A percentile compares a stretch with the other conserved stretches of the same genome.
These are phyloP conservation scores for Synergus umbraculus DNA, from an alignment of 2,888 invertebrate genomes.

Conservation along the genomic window DNA sequence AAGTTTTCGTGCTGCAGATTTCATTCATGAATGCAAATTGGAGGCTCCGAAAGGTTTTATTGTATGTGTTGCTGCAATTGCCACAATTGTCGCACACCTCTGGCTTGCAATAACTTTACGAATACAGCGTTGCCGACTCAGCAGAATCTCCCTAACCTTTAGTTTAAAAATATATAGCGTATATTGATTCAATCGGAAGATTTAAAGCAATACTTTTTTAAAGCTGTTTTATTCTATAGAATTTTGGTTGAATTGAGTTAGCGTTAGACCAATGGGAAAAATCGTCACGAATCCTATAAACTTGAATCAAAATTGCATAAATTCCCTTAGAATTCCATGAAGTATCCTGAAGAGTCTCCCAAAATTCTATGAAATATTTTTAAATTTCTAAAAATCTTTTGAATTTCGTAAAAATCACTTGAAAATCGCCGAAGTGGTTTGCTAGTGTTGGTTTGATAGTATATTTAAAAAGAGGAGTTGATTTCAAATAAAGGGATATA, in stretches of 20 bases:
- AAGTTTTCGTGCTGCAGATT: background rate
- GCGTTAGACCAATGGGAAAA: no score
- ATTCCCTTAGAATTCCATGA: no score
- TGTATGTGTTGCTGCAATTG: slow-evolving; percentile 6
- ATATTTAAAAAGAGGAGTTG: background rate
- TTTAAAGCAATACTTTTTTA: no score
- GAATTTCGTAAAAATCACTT: no score
- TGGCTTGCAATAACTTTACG: background rate
- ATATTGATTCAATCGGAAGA: background rate
- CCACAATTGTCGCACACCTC: slow-evolving; percentile 8
- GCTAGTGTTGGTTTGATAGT: background rate
- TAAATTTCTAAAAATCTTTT: no score
- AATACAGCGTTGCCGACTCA: slow-evolving; percentile 9
- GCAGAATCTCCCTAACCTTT: background rate
- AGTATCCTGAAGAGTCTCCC: no score
- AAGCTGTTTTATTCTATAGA: no score
- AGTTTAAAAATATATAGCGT: background rate
- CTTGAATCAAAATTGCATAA: no score
- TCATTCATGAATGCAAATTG: slow-evolving; percentile 16
- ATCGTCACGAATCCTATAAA: no score
- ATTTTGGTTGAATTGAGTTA: no score
- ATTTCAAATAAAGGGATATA: background rate
- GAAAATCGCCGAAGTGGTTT: no score
- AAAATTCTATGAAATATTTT: no score
- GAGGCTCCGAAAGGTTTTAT: slow-evolving; percentile 12